Conservation (phyloP, 2,113 vertebrate species). For the Anas platyrhynchos region DNA sequence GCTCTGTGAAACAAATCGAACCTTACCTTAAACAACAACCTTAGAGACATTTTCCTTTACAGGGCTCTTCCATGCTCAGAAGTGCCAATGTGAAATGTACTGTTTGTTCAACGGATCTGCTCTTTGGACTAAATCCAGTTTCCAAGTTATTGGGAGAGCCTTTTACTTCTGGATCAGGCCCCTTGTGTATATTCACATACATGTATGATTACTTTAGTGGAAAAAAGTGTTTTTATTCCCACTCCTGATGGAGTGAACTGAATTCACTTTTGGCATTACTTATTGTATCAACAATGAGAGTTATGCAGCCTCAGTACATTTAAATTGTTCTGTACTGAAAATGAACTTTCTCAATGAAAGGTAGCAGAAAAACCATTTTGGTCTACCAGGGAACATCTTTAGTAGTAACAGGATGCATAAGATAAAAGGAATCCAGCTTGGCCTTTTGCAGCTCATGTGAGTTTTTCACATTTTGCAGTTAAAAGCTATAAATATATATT, state of each 20-base stretch:
- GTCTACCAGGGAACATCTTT: conserved; percentile 28
- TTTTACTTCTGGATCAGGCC: conserved; percentile 39
- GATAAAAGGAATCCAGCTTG: neutral
- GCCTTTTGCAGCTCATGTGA: neutral
- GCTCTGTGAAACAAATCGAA: neutral
- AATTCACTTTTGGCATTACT: conserved; percentile 38
- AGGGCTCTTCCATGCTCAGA: neutral
- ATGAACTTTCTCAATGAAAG: neutral
- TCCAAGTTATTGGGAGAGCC: conserved; percentile 22
- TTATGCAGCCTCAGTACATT: neutral
- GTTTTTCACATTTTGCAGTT: conserved; percentile 7
- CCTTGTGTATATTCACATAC: conserved; percentile 36
- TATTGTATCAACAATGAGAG: conserved; percentile 40
- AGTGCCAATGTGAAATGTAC: neutral
- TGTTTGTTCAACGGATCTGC: neutral
- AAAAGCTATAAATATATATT: conserved; percentile 1
- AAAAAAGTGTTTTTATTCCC: conserved; percentile 59
- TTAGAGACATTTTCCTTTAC: neutral
- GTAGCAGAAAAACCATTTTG: neutral
- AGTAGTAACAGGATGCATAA: neutral
- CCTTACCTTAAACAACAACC: neutral
- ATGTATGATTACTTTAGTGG: conserved; percentile 41
- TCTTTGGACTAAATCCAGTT: conserved; percentile 26
- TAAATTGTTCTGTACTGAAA: neutral
- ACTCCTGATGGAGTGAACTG: conserved; percentile 21